Evolutionary conservation across 2,113 vertebrate species (phyloP).

Genomic region (Deroptyus accipitrinus): DNA sequence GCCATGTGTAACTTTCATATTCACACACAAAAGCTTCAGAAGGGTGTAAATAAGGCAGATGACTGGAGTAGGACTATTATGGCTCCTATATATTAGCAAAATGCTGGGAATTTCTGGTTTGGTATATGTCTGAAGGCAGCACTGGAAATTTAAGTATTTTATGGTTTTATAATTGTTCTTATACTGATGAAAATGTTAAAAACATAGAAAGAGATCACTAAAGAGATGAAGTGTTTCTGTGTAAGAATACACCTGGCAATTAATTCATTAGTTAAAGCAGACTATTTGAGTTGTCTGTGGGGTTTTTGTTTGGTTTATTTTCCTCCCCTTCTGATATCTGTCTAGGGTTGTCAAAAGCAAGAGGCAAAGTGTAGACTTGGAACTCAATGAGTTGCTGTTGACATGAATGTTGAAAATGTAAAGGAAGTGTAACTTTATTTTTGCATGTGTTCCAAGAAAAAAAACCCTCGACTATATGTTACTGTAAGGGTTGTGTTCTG

Average conservation of each 20-base stretch:
- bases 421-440: background rate
- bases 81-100: background rate
- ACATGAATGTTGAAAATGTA: background rate
- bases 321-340: background rate
- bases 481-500: background rate
- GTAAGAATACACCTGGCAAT: background rate
- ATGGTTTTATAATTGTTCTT: background rate
- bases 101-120: background rate
- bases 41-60: background rate
- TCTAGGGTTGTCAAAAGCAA: background rate
- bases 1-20: background rate
- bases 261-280: background rate
- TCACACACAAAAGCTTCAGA: background rate
- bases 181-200: background rate
- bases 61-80: background rate
- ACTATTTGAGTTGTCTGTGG: background rate
- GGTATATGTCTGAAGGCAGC: background rate
- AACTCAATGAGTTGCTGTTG: background rate
- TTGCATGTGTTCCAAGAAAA: background rate
- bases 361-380: background rate
- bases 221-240: background rate
- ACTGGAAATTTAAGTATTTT: background rate
- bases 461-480: background rate
- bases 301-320: background rate
- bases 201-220: background rate